Evolutionary conservation across 2,797 vertebrate species (phyloP).

Genomic region (Cottoperca gobio): DNA sequence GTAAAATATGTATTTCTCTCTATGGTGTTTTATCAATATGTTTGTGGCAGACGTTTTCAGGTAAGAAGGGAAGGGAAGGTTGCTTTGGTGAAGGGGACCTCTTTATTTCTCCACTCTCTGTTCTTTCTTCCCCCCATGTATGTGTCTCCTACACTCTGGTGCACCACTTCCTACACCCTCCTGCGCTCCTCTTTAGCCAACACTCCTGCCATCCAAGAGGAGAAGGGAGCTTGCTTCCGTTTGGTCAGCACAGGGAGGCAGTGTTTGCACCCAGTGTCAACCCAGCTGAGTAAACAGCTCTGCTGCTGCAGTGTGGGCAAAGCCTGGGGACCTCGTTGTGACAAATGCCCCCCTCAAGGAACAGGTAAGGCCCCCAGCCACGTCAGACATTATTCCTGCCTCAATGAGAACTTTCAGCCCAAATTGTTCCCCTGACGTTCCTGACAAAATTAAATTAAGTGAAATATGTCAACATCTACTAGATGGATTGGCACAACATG

Average conservation of each 20-base stretch:
- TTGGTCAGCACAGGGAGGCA: conserved; percentile 94
- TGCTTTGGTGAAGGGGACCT: conserved; percentile 77
- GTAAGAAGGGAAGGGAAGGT: conserved; percentile 21
- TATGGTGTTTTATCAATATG: conserved; percentile 25
- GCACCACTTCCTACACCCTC: conserved; percentile 51
- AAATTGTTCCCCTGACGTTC: no score
- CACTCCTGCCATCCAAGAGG: conserved; percentile 89
- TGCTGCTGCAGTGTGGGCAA: conserved; percentile 99
- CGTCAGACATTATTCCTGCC: conserved; percentile 10
- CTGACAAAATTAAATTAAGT: no score
- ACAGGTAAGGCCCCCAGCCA: conserved; percentile 89
- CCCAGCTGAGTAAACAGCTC: conserved; percentile 97
- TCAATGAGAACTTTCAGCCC: background rate
- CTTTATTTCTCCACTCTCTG: conserved; percentile 69
- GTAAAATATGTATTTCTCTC: conserved; percentile 20
- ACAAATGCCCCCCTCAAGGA: conserved; percentile 95
- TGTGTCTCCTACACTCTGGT: conserved; percentile 59
- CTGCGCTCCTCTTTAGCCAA: conserved; percentile 85
- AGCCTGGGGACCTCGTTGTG: conserved; percentile 96
- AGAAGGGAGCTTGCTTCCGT: conserved; percentile 97
- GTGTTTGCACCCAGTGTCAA: conserved; percentile 96
- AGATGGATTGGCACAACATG: no score
- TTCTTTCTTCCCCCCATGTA: conserved; percentile 67
- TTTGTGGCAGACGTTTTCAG: conserved; percentile 25
- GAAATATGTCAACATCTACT: no score